Base-by-base conservation (phyloP, 2,113 vertebrate genomes). In the Ceuthmochares aereus region DNA sequence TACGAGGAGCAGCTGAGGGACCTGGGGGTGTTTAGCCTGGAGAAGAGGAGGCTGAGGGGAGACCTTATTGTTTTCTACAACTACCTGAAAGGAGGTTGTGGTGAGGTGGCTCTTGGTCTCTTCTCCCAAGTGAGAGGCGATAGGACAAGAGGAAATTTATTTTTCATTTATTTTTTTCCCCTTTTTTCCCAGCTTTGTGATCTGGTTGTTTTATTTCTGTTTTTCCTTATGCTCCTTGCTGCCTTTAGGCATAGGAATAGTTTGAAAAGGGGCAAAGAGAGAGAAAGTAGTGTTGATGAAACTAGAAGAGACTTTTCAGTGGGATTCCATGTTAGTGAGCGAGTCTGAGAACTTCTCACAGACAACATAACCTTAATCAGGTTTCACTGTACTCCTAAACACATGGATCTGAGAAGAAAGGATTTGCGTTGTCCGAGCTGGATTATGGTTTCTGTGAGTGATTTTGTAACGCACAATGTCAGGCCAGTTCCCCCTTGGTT, bases 81-180 rank as follows among this genome's bases (percentile, higher is more conserved):
- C 40, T 40, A 40, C 40, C 40, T 40, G 40, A 40, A 40, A 40
- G 40, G 40, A 40, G 40, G 40, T 40, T 40, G 40, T 40, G 12
- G 40, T 40, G 40, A 40, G 40, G 40, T 40, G 40, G 40, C 9
- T 40, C 40, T 40, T 40, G 9, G 12, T 9, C 40, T 40, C 40
- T 12, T 40, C 40, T 40, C 40, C 40, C 12, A 12, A 40, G 40
- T 40, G 40, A 40, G 40, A 40, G 40, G 40, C 40, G 12, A 40
- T 40, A 40, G 40, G 40, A 40, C 40, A 40, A 40, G 40, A 40
- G 40, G 12, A 40, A 40, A 40, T 40, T 80, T 69, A 73, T 30
- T 72, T 91, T 69, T 80, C 47, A 27, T 81, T 88, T 76, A 80
- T 87, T 83, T 69, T 36, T 83, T 73, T 36, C 54, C 42, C n/a